These are phyloP conservation scores for Machaerirhynchus nigripectus DNA, from an alignment of 2,113 vertebrate genomes.

Conservation along the genomic window DNA sequence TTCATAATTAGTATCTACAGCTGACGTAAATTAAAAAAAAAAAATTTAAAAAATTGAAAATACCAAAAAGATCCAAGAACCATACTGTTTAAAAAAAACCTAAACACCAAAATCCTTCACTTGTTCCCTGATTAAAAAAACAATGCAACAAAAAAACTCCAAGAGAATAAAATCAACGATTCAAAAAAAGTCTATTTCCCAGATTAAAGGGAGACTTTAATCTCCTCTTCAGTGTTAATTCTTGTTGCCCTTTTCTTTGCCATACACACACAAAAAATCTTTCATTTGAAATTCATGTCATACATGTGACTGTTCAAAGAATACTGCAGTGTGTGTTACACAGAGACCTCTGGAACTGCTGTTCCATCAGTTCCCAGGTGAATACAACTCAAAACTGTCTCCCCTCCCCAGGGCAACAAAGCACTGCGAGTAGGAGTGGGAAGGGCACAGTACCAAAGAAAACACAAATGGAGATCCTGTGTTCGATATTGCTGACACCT, in stretches of 20 bases:
- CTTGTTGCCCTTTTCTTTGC: not conserved
- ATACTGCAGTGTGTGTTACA: not conserved
- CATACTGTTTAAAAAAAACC: not conserved
- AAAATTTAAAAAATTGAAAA: not conserved
- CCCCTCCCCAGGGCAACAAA: not conserved
- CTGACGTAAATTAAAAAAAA: not conserved
- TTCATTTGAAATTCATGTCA: not conserved
- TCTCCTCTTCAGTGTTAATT: not conserved
- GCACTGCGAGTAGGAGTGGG: fast-evolving
- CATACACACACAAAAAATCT: not conserved
- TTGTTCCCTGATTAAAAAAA: not conserved
- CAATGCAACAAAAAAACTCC: fast-evolving
- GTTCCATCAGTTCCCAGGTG: not conserved
- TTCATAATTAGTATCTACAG: not conserved
- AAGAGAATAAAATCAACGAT: not conserved
- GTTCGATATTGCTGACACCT: not conserved
- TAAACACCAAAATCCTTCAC: not conserved
- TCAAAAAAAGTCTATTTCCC: not conserved
- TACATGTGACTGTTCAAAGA: not conserved
- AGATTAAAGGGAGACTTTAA: not conserved
- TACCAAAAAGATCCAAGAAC: not conserved
- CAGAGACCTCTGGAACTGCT: not conserved
- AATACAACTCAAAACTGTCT: not conserved
- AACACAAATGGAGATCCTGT: not conserved
- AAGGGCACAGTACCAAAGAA: not conserved